Evolutionary conservation across 1,140 invertebrate species (phyloP), one percentile per base, ranked within the genome.

Genomic region (Caerostris darwini): DNA sequence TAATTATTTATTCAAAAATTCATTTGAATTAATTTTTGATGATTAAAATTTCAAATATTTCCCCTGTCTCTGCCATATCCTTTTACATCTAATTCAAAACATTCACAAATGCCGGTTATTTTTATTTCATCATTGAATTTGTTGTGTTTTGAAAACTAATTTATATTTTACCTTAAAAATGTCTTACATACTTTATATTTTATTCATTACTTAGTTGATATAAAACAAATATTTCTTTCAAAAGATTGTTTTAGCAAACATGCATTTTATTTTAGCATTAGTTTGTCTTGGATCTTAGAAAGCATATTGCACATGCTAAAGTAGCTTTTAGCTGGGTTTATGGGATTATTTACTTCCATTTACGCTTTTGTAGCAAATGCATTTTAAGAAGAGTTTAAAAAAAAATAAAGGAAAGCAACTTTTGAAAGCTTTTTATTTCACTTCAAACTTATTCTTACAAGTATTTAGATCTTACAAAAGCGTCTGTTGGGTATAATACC

Each of bases 341-440:
- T 77, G 10, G 71, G 19, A 53, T 77, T 85, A 19, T 85, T 85
- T 85, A 58, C 50, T 17, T 88, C 86, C 59, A 88, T 88, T 88
- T 88, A 54, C 58, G 4, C 59, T 88, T 10, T 17, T 34, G 54
- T 17, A 58, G 57, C 56, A 85, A 58, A 67, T 67, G 12, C n/a
- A 19, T 58, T 4, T 34, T 8, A 3, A 85, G 58, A 8, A 10
- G 7, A 57, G 17, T 57, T 81, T 50, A 53, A 19, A 50, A 12
- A 82, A 12, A 34, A 34, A 34, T 34, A 82, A 54, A 54, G 56
- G 56, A 58, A 85, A 58, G 34, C 34, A 34, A 85, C 14, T 85
- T 4, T 57, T 34, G 8, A 19, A 88, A 64, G 61, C 17, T 17
- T 88, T 88, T 88, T 88, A 61, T 88, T 88, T 88, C 17, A 54